Evolutionary conservation across 1,140 invertebrate genomes (phyloP).

Genomic region (Calliopsis andreniformis): DNA sequence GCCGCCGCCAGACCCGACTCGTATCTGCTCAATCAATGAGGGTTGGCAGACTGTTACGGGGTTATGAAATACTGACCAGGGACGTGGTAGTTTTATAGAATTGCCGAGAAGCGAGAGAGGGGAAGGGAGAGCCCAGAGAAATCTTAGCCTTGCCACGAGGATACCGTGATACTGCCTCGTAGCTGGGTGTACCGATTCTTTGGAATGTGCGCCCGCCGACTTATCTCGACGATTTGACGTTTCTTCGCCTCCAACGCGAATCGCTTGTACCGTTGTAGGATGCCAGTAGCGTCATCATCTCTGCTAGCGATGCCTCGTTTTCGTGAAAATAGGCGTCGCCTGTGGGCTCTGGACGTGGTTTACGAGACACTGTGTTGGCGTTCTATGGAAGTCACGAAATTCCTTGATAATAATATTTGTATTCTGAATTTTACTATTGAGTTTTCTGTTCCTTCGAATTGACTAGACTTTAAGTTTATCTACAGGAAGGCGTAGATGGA

Average conservation of each 20-base stretch:
- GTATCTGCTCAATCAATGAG: constrained; percentile 71
- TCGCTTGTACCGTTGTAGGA: background rate
- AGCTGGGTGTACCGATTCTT: constrained; percentile 21
- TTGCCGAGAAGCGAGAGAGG: constrained; percentile 17
- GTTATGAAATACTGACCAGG: constrained; percentile 65
- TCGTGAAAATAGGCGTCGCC: background rate
- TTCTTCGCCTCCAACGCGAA: background rate
- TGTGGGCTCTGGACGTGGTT: background rate
- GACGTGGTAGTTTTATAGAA: constrained; percentile 63
- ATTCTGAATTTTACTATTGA: too few species aligned
- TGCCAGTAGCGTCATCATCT: background rate
- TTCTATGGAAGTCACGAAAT: too few species aligned
- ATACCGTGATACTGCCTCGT: constrained; percentile 36
- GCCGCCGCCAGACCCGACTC: constrained; percentile 45
- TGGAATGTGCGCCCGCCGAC: constrained; percentile 26
- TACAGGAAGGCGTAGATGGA: too few species aligned
- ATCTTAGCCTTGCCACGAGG: constrained; percentile 24
- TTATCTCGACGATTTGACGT: constrained; percentile 24
- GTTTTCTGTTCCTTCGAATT: too few species aligned
- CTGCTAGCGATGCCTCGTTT: background rate
- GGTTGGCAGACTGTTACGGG: constrained; percentile 67
- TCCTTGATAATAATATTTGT: too few species aligned
- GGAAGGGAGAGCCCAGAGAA: background rate
- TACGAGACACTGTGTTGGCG: too few species aligned
- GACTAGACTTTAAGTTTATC: too few species aligned